These are phyloP conservation scores for Notiomystis cincta DNA, from an alignment of 2,113 vertebrate species.

Conservation along the genomic window DNA sequence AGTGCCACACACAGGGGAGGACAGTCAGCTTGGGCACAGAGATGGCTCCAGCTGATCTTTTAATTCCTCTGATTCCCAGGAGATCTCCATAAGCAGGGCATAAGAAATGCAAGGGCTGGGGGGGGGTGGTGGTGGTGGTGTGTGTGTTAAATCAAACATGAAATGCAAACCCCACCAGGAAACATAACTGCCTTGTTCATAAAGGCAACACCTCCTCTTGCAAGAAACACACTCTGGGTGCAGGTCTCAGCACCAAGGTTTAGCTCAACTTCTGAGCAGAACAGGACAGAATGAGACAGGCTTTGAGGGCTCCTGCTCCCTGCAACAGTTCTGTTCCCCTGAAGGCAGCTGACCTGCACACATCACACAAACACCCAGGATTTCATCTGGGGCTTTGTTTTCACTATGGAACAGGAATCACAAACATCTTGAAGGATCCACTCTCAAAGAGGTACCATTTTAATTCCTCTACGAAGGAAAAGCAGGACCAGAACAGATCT, in stretches of 20 bases:
- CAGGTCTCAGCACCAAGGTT: background rate
- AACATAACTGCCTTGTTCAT: rapidly evolving
- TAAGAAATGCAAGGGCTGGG: background rate
- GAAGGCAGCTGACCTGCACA: background rate
- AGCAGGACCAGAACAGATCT: background rate
- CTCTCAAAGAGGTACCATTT: background rate
- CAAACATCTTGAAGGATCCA: background rate
- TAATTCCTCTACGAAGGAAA: background rate
- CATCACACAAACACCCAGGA: background rate
- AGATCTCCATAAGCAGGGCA: background rate
- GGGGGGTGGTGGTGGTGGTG: too few relatives aligned
- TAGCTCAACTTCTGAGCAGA: background rate
- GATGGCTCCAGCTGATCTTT: background rate
- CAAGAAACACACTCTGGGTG: background rate
- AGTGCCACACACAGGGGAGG: background rate
- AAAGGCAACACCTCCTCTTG: background rate
- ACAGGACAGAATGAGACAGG: rapidly evolving
- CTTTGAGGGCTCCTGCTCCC: background rate
- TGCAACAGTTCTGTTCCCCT: rapidly evolving
- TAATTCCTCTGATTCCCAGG: too few relatives aligned
- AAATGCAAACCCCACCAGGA: background rate
- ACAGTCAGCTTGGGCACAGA: background rate
- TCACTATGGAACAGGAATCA: background rate
- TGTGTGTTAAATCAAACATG: background rate
- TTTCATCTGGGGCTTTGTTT: background rate